phyloP scores from a whole-genome alignment of 2,797 vertebrate species.

The Sebastiscus albofasciatus region DNA sequence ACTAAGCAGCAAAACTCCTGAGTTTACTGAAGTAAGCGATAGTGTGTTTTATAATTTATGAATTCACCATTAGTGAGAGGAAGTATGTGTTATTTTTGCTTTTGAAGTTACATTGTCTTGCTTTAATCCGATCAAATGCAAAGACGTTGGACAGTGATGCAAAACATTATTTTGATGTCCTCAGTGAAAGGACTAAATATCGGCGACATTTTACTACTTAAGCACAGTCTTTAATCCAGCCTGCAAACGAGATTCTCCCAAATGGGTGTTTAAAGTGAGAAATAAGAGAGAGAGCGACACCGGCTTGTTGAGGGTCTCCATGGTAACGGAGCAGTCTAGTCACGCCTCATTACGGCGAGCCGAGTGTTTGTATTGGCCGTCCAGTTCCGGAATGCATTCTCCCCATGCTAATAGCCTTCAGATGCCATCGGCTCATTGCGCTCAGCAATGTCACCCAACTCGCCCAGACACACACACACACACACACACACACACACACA shows the following conservation, averaged over 20 bases:
- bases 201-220: neutral
- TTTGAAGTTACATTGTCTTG: neutral
- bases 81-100: neutral
- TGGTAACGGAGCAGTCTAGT: constrained; percentile 79
- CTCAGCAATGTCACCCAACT: constrained; percentile 73
- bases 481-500: constrained; percentile 12
- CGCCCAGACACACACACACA: constrained; percentile 14
- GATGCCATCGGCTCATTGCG: constrained; percentile 78
- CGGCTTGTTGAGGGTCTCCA: constrained; percentile 72
- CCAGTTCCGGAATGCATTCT: constrained; percentile 82
- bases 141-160: neutral
- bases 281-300: constrained; percentile 15
- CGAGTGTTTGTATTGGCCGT: constrained; percentile 78
- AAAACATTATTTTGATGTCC: neutral
- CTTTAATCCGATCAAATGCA: neutral
- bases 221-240: constrained; percentile 11
- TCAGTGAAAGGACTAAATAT: neutral
- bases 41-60: too few relatives aligned
- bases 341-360: constrained; percentile 81
- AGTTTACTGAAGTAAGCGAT: neutral
- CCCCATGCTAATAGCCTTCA: constrained; percentile 82
- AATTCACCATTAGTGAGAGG: neutral
- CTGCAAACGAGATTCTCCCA: constrained; percentile 38
- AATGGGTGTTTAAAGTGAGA: constrained; percentile 32
- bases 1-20: too few relatives aligned